Evolutionary conservation across 2,113 vertebrate genomes (phyloP).

Genomic region (Meriones unguiculatus): DNA sequence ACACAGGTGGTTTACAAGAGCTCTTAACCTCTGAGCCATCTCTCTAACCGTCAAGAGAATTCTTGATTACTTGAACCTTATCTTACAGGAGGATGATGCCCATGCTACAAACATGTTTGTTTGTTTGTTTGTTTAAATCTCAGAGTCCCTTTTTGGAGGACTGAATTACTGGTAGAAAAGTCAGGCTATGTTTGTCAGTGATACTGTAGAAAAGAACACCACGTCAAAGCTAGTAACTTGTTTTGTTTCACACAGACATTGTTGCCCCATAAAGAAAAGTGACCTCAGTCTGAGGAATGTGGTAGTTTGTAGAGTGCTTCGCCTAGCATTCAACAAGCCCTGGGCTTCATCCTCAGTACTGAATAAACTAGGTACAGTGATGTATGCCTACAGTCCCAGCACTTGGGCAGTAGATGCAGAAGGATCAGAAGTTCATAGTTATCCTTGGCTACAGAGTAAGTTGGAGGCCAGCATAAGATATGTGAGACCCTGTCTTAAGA

Average conservation of each 20-base stretch:
- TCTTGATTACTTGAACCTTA: background rate
- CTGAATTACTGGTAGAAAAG: constrained; percentile 39
- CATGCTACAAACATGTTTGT: constrained; percentile 11
- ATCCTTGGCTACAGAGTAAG: background rate
- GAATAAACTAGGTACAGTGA: background rate
- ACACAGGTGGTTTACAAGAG: background rate
- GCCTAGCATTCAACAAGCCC: background rate
- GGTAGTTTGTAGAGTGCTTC: background rate
- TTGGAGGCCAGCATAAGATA: background rate
- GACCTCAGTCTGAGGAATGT: background rate
- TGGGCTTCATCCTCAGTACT: background rate
- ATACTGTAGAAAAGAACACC: background rate
- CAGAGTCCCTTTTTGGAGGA: background rate
- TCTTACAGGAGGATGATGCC: background rate
- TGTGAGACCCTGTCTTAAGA: background rate
- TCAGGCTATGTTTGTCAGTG: background rate
- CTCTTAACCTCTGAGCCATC: background rate
- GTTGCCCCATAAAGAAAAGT: background rate
- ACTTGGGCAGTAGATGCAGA: background rate
- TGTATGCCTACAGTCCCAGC: background rate
- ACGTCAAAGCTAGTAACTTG: background rate
- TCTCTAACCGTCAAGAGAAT: background rate
- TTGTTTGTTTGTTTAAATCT: background rate
- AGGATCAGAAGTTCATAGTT: background rate
- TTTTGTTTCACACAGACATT: background rate